Evolutionary conservation across 2,113 vertebrate genomes (phyloP).

Genomic region (Pterocles gutturalis): DNA sequence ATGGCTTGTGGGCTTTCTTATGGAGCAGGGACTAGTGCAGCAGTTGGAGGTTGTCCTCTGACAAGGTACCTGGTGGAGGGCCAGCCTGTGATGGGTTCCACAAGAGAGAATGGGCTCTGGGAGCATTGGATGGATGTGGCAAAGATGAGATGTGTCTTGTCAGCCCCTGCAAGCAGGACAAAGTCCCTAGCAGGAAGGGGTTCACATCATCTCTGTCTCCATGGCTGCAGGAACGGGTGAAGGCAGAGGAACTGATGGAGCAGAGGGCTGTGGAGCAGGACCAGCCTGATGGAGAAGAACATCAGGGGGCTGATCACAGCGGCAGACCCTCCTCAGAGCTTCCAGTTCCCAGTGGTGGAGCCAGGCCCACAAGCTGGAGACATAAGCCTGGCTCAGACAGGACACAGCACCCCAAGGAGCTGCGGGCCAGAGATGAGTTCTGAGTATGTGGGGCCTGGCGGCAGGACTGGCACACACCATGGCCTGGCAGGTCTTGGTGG

Average conservation of each 20-base stretch:
- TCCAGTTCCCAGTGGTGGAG: neutral
- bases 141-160: neutral
- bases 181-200: neutral
- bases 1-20: neutral
- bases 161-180: neutral
- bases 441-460: neutral
- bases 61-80: neutral
- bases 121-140: neutral
- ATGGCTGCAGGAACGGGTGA: conserved; percentile 68
- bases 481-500: neutral
- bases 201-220: neutral
- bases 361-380: neutral
- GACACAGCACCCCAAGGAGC: neutral
- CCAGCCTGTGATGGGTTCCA: neutral
- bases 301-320: neutral
- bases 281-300: neutral
- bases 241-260: conserved; percentile 72
- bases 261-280: conserved; percentile 19
- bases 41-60: neutral
- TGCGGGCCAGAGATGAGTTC: conserved; percentile 74
- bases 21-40: neutral
- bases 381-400: neutral
- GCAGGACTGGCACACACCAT: neutral
- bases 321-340: conserved; percentile 48
- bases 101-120: neutral